Evolutionary conservation across 2,797 vertebrate genomes (phyloP).

Genomic region (Ctenochaetus hawaiiensis): DNA sequence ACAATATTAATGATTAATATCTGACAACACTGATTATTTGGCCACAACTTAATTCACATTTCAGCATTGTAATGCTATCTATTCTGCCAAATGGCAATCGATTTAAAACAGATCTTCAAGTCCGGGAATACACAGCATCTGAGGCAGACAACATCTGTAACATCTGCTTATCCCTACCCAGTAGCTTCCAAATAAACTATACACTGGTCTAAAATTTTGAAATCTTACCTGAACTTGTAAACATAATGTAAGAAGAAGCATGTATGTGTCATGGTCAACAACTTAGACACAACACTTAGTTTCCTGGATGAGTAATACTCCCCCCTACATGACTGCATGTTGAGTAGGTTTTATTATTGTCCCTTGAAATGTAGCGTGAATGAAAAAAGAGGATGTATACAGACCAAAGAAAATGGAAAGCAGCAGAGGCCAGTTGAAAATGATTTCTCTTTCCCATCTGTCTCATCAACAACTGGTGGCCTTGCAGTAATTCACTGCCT

Average conservation of each 20-base stretch:
- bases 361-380: not conserved
- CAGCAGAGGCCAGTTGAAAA: not conserved
- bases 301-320: not conserved
- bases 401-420: constrained; percentile 11
- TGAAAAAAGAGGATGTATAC: not conserved
- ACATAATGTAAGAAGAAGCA: not conserved
- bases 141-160: too few relatives aligned
- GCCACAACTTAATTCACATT: too few relatives aligned
- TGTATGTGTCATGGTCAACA: not conserved
- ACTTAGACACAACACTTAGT: not conserved
- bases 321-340: not conserved
- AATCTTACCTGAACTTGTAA: not conserved
- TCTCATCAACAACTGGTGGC: constrained; percentile 16
- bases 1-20: too few relatives aligned
- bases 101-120: too few relatives aligned
- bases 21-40: too few relatives aligned
- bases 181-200: not conserved
- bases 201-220: not conserved
- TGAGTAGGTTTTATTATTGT: not conserved
- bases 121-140: too few relatives aligned
- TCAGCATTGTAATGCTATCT: too few relatives aligned
- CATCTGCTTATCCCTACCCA: too few relatives aligned
- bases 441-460: not conserved
- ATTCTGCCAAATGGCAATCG: too few relatives aligned
- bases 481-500: not conserved